Evolutionary conservation across 2,797 vertebrate genomes (phyloP), one percentile per base, ranked within the genome.

Genomic region (Heterohyrax brucei): DNA sequence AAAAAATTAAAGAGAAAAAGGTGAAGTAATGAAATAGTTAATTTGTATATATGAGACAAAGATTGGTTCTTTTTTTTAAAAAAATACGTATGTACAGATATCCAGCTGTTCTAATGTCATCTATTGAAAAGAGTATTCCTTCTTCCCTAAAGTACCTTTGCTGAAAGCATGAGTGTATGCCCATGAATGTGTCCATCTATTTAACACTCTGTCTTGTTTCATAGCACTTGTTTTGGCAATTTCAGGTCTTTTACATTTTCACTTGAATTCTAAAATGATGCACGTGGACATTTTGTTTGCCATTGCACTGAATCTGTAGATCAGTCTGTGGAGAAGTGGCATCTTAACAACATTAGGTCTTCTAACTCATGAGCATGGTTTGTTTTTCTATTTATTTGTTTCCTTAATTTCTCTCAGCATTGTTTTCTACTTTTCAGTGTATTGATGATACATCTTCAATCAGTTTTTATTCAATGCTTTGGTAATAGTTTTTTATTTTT

Each of bases 211-310:
- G 7, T 48, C 66, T 18, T 91, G 7, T 48, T 89, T 85, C 21
- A 83, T 10, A 89, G 9, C 75, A 39, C 16, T 89, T 88, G 22
- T 68, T 91, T 79, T 87, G 13, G 24, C 21, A 82, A 64, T 61
- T 90, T 7, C 70, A 93, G 21, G 1, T 30, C 26, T 1, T 94
- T 92, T 84, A 18, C 4, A 62, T 91, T 86, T 91, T n/a, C 66
- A 56, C 28, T 10, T 75, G 30, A 91, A 87, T 86, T 95, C 80
- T 87, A 56, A 44, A 92, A 75, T 83, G 44, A 64, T 26, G 64
- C 53, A 2, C 18, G 18, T 56, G 53, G 53, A 16, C 13, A 56
- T 56, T 56, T 82, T 79, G 10, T 59, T 13, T 46, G 46, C 1
- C 46, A 82, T 86, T 89, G 10, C 21, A 33, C 62, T 84, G 28